Conservation (phyloP, 2,888 invertebrate genomes). For the Sabatieria punctata region DNA sequence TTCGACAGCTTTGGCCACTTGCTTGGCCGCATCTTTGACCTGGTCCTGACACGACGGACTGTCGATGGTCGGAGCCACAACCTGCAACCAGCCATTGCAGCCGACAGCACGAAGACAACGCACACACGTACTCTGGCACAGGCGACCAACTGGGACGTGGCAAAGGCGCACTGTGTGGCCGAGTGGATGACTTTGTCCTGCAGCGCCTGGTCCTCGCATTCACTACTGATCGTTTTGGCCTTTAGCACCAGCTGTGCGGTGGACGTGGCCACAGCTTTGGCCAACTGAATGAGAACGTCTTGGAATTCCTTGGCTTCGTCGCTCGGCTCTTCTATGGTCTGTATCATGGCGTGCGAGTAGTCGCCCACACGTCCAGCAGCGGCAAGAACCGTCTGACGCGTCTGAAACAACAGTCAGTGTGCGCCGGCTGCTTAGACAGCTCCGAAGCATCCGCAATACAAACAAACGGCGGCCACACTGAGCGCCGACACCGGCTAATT, state of each 20-base stretch:
- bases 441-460: no score
- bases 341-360: conserved; percentile 77
- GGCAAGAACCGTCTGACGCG: conserved; percentile 74
- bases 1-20: conserved; percentile 79
- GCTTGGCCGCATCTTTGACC: conserved; percentile 71
- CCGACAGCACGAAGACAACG: neutral
- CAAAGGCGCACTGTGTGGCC: conserved; percentile 87
- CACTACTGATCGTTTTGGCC: conserved; percentile 83
- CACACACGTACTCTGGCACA: conserved; percentile 58
- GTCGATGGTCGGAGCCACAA: conserved; percentile 44
- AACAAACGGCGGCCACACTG: no score
- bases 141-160: conserved; percentile 90
- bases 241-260: conserved; percentile 87
- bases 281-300: conserved; percentile 77
- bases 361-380: conserved; percentile 93
- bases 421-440: no score
- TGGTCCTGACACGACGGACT: conserved; percentile 57
- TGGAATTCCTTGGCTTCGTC: conserved; percentile 41
- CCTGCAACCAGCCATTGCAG: conserved; percentile 30
- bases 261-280: conserved; percentile 92
- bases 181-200: conserved; percentile 77
- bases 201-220: conserved; percentile 57
- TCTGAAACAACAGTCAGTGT: no score
- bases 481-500: neutral
- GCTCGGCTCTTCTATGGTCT: conserved; percentile 70